phyloP scores from a whole-genome alignment of 1,140 invertebrate species.

The Drosophila orena region DNA sequence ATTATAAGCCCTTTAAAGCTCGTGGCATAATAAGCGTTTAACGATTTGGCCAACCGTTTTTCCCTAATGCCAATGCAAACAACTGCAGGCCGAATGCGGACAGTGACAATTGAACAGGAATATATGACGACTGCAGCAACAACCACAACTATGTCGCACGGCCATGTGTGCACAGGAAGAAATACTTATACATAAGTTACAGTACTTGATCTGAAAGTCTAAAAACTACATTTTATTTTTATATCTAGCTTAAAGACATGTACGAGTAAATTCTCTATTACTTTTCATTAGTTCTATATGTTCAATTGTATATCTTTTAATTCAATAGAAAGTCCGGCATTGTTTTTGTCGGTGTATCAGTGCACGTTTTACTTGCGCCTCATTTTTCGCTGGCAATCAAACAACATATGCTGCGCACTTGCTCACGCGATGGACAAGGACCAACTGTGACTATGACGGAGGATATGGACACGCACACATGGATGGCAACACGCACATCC shows the following conservation, averaged over 20 bases:
- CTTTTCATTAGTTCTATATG: too few species aligned
- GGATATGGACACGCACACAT: slow-evolving; percentile 24
- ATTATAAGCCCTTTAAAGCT: slow-evolving; percentile 9
- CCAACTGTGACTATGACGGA: slow-evolving; percentile 58
- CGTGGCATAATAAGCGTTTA: slow-evolving; percentile 3
- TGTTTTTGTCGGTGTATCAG: slow-evolving; percentile 25
- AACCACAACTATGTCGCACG: slow-evolving; percentile 58
- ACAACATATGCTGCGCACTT: slow-evolving; percentile 71
- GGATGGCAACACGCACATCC: background rate
- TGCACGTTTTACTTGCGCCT: slow-evolving; percentile 52
- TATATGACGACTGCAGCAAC: slow-evolving; percentile 58
- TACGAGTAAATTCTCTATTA: too few species aligned
- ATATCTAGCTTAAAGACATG: too few species aligned
- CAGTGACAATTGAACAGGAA: slow-evolving; percentile 52
- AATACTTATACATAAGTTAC: background rate
- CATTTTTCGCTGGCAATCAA: slow-evolving; percentile 66
- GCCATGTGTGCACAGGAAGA: slow-evolving; percentile 8
- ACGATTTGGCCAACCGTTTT: slow-evolving; percentile 14
- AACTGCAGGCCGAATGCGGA: slow-evolving; percentile 39
- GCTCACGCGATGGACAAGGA: slow-evolving; percentile 63
- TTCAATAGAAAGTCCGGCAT: background rate
- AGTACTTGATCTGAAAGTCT: background rate
- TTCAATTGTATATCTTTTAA: too few species aligned
- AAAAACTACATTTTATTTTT: too few species aligned
- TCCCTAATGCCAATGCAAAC: slow-evolving; percentile 44